Evolutionary conservation across 2,888 invertebrate genomes (phyloP).

Genomic region (Stictocephala bisonia): DNA sequence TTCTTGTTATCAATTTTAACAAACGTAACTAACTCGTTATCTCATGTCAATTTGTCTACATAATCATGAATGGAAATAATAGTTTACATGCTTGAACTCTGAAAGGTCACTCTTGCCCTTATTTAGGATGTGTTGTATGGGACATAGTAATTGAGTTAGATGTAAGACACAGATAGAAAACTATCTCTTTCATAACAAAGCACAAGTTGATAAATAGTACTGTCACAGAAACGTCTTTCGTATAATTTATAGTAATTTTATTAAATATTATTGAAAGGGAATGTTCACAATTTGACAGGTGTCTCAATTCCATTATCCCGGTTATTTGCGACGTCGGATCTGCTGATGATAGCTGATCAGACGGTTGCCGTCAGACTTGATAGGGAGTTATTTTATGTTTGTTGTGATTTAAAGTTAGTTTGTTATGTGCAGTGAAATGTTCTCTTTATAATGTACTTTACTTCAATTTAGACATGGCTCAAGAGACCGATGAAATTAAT

Average conservation of each 20-base stretch:
- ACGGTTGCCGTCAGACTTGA: slow-evolving; percentile 23
- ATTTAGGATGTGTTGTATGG: slow-evolving; percentile 19
- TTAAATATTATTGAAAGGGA: no score
- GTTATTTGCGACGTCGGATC: background rate
- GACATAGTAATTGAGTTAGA: background rate
- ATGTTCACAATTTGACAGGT: no score
- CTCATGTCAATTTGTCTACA: no score
- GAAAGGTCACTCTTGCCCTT: slow-evolving; percentile 46
- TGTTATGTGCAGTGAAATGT: background rate
- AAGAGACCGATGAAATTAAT: slow-evolving; percentile 75
- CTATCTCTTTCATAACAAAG: background rate
- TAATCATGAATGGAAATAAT: no score
- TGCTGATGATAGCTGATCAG: slow-evolving; percentile 41
- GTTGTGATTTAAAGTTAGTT: background rate
- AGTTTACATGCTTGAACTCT: slow-evolving; percentile 46
- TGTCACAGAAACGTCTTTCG: no score
- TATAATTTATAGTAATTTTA: no score
- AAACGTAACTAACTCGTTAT: no score
- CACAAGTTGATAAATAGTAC: background rate
- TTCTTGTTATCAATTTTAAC: no score
- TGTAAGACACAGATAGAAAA: background rate
- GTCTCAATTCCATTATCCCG: slow-evolving; percentile 20
- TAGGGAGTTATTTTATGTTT: slow-evolving; percentile 13
- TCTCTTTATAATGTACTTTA: background rate
- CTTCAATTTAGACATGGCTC: slow-evolving; percentile 63